phyloP scores from a whole-genome alignment of 2,113 vertebrate genomes.

The Boleophthalmus pectinirostris region DNA sequence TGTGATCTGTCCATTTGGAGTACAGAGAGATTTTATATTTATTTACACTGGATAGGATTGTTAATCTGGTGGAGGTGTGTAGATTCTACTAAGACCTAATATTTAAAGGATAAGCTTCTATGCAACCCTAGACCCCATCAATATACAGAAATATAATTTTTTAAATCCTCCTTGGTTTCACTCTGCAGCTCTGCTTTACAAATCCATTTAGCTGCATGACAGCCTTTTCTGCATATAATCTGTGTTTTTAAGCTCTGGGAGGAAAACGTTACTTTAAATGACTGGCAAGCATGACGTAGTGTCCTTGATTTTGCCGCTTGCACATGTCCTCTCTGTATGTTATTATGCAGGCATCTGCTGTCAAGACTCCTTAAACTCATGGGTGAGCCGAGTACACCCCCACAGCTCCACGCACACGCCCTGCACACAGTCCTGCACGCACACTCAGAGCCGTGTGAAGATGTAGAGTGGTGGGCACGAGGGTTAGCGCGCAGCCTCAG shows the following conservation, averaged over 20 bases:
- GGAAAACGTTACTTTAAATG: constrained; percentile 62
- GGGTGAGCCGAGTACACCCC: constrained; percentile 29
- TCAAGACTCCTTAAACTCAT: constrained; percentile 74
- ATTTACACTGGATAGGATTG: neutral
- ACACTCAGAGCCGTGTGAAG: constrained; percentile 21
- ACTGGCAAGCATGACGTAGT: constrained; percentile 59
- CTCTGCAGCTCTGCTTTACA: constrained; percentile 33
- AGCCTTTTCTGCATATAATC: constrained; percentile 53
- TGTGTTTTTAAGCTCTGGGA: constrained; percentile 45
- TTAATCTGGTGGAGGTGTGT: neutral
- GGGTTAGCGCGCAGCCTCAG: constrained; percentile 48
- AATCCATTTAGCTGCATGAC: constrained; percentile 59
- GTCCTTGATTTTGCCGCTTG: constrained; percentile 62
- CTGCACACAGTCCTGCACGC: constrained; percentile 19
- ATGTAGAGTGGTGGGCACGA: constrained; percentile 13
- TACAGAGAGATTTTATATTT: neutral
- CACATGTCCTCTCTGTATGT: constrained; percentile 62
- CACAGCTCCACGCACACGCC: constrained; percentile 36
- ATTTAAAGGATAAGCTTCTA: constrained; percentile 1
- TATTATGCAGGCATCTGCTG: constrained; percentile 71
- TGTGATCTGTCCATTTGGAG: neutral
- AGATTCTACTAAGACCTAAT: neutral
- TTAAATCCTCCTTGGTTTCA: constrained; percentile 34
- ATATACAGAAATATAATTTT: constrained; percentile 7
- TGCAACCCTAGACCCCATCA: constrained; percentile 20